Base-by-base conservation (phyloP, 1,140 invertebrate genomes). In the Heliothis virescens region DNA sequence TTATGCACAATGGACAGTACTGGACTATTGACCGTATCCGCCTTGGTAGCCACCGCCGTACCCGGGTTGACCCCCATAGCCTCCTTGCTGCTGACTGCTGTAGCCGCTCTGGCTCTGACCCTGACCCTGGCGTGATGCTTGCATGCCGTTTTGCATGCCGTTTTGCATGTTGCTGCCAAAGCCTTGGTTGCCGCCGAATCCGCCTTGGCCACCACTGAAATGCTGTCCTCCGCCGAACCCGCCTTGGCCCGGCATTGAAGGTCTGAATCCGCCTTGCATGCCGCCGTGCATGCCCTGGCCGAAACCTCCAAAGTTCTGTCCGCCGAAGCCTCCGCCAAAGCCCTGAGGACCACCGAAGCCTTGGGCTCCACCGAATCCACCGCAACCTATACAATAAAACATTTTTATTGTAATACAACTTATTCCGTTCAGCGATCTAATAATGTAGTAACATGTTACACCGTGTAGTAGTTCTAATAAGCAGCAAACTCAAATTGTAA, bases 81-180 rank as follows among this genome's bases (percentile, higher is more conserved):
- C 62, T 11, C 65, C 78, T 18, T 73, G 73, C 59, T 80, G 62
- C 59, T 80, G 62, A 63, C 62, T 63, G 73, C 57, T 52, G 59
- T 75, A 75, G 47, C 73, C 59, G 48, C 60, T 63, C 21, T 76
- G 74, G 41, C 59, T 15, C n/a, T 76, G 57, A 41, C 41, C 50
- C 5, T 71, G 69, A 41, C 69, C 48, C 5, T 59, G 71, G 4
- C 12, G 29, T 5, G 34, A 18, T 10, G 52, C 53, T 59, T 75
- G 72, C 57, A 74, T 18, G n/a, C 71, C 71, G 13, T 59, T 74
- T 1, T 74, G 71, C 71, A 74, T 74, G n/a, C 69, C 69, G n/a
- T n/a, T n/a, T 16, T 72, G 69, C 12, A 26, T 29, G 15, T 26
- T 21, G 52, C 52, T 18, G 52, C 2, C 55, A 9, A 48, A 18